Evolutionary conservation across 2,888 invertebrate species (phyloP).

Genomic region (Acanthosoma haemorrhoidale): DNA sequence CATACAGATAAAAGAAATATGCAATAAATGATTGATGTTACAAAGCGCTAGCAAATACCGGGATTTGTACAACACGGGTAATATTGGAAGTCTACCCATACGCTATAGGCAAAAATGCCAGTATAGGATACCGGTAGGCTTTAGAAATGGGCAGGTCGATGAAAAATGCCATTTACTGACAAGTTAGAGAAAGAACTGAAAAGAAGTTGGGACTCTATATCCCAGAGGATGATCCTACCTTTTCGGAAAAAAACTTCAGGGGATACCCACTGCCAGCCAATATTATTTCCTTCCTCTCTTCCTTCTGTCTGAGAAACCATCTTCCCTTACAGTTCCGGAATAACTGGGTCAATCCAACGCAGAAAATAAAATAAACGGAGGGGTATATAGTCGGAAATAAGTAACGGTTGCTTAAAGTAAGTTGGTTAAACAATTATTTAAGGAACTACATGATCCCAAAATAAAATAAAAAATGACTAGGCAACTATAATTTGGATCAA

Average conservation of each 20-base stretch:
- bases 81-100: not conserved
- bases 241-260: conserved; percentile 19
- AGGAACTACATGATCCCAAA: no score
- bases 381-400: no score
- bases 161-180: conserved; percentile 18
- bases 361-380: no score
- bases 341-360: not conserved
- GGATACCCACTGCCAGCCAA: not conserved
- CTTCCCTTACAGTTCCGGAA: not conserved
- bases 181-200: not conserved
- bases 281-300: conserved; percentile 1
- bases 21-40: no score
- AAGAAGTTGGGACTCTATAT: conserved; percentile 16
- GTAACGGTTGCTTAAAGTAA: no score
- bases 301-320: not conserved
- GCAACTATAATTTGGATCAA: no score
- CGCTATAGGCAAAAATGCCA: not conserved
- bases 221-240: conserved; percentile 16
- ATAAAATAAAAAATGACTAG: no score
- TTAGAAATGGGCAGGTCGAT: conserved; percentile 4
- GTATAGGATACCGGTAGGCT: not conserved
- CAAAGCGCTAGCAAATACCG: not conserved
- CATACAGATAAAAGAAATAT: no score
- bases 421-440: no score
- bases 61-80: not conserved